Evolutionary conservation across 2,888 invertebrate species (phyloP).

Genomic region (Andrena bucephala): DNA sequence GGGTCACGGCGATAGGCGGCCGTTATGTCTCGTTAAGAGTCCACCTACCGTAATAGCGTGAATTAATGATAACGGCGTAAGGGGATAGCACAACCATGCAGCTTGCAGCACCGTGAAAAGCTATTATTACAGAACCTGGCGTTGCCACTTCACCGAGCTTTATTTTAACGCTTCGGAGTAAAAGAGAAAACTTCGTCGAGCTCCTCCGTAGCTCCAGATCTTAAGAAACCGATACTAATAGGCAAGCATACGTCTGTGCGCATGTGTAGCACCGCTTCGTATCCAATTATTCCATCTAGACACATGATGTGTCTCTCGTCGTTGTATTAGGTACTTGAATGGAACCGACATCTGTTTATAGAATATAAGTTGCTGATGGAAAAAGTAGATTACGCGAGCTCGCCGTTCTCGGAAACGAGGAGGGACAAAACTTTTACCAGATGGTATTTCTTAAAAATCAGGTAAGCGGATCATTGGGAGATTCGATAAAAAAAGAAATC

Average conservation of each 20-base stretch:
- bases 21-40: constrained; percentile 65
- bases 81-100: constrained; percentile 31
- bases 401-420: not conserved
- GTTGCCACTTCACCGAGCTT: constrained; percentile 27
- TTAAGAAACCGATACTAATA: constrained; percentile 6
- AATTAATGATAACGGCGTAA: constrained; percentile 59
- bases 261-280: not conserved
- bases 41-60: constrained; percentile 52
- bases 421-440: constrained; percentile 78
- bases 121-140: constrained; percentile 49
- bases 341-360: constrained; percentile 34
- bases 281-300: not conserved
- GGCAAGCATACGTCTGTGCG: not conserved
- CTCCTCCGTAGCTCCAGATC: constrained; percentile 5
- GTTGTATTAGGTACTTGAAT: not conserved
- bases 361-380: constrained; percentile 43
- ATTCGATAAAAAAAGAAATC: constrained; percentile 65
- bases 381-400: constrained; percentile 28
- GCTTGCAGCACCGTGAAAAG: constrained; percentile 24
- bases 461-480: constrained; percentile 80
- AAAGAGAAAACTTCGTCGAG: constrained; percentile 6
- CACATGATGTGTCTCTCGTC: not conserved
- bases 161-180: constrained; percentile 15
- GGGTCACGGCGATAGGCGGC: constrained; percentile 55
- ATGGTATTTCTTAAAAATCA: constrained; percentile 75